A percentile compares a stretch with the other conserved stretches of the same genome.
phyloP scores from a whole-genome alignment of 2,797 vertebrate genomes.

The Megaceryle alcyon region DNA sequence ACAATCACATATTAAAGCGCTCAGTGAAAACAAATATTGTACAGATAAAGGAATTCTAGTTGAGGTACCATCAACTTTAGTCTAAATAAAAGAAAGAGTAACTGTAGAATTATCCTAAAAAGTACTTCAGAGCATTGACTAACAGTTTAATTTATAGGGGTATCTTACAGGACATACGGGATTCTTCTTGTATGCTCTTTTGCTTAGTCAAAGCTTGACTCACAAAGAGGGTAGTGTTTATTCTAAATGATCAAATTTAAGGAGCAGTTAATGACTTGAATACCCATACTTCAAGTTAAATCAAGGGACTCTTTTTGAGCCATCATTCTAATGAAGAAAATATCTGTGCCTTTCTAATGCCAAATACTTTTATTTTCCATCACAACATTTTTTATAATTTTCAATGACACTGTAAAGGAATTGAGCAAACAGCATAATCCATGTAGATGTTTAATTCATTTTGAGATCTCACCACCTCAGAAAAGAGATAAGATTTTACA shows the following conservation, averaged over 20 bases:
- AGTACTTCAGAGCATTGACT: background rate
- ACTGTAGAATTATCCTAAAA: background rate
- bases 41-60: background rate
- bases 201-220: background rate
- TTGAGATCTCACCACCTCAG: background rate
- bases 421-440: constrained; percentile 12
- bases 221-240: background rate
- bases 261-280: background rate
- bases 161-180: background rate
- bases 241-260: constrained; percentile 6
- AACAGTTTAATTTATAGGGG: background rate
- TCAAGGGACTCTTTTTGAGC: background rate
- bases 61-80: background rate
- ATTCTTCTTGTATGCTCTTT: background rate
- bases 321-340: background rate
- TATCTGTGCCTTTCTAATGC: background rate
- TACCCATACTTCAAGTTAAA: background rate
- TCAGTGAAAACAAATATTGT: background rate
- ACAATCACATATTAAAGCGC: background rate
- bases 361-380: background rate
- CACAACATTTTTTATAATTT: background rate
- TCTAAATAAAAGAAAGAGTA: background rate
- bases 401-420: background rate
- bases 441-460: background rate
- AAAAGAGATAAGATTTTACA: constrained; percentile 4